Evolutionary conservation across 2,888 invertebrate genomes (phyloP), one percentile per base, ranked within the genome.

Genomic region (Thera obeliscata): DNA sequence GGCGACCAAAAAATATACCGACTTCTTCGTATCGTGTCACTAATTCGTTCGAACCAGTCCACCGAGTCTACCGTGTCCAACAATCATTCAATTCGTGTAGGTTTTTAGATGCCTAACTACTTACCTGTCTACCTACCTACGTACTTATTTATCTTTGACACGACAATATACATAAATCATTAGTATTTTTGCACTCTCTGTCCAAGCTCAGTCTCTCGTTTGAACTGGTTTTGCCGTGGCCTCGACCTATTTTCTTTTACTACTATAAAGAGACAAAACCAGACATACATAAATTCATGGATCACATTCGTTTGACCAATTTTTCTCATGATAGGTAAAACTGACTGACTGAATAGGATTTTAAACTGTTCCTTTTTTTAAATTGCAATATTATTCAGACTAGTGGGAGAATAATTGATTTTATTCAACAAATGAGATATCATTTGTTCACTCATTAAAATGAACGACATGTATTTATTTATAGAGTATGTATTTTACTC

Each of bases 91-190:
- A 38, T 63, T 61, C 55, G 52, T 52, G 64, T 36, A 33, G 43
- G 54, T 54, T 60, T 22, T 58, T 38, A 48, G 60, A 62, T 59
- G n/a, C 56, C 22, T 22, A 22, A 22, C 22, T 22, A 22, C 22
- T 56, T 58, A 61, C 63, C 64, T 54, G 64, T 46, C 54, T 55
- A 5, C 4, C 3, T 38, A 6, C 38, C 6, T 38, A 38, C 38
- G 6, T 38, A 49, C 52, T 56, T 67, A 71, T 67, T 70, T 70
- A 61, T 58, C 62, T 33, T 71, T 61, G 67, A 63, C 74, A 73
- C 73, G 72, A 61, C 41, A 73, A 57, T 59, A 49, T 67, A 69
- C 61, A 49, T 67, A 69, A 67, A 70, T 67, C 67, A 68, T 71
- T 69, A 48, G 62, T 41, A 59, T 63, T 68, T 74, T 69, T 63